These are phyloP conservation scores for Carassius gibelio DNA, from an alignment of 2,113 vertebrate genomes.

Conservation along the genomic window DNA sequence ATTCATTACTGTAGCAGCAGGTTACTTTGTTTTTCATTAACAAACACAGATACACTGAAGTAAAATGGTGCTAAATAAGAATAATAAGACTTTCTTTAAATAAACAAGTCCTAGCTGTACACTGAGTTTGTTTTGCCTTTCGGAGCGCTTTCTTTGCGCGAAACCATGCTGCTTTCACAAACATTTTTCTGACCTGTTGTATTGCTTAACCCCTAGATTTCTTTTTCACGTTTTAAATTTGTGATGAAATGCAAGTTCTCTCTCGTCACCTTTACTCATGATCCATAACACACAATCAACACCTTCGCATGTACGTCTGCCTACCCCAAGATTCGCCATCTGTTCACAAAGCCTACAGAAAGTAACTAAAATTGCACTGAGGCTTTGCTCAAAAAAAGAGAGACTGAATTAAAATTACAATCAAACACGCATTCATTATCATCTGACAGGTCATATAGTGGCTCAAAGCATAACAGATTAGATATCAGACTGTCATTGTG, in stretches of 20 bases:
- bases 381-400: background rate
- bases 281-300: slow-evolving; percentile 35
- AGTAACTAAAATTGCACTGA: background rate
- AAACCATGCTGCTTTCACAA: background rate
- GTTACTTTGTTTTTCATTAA: slow-evolving; percentile 9
- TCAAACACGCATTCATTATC: slow-evolving; percentile 4
- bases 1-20: slow-evolving; percentile 10
- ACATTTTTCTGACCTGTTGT: background rate
- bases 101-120: background rate
- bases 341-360: slow-evolving; percentile 8
- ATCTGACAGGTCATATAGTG: background rate
- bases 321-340: slow-evolving; percentile 2
- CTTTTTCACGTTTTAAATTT: slow-evolving; percentile 8
- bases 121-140: background rate
- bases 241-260: slow-evolving; percentile 3
- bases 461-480: background rate
- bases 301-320: background rate
- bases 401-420: background rate
- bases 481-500: background rate
- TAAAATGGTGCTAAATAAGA: slow-evolving; percentile 14
- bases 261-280: slow-evolving; percentile 14
- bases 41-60: background rate
- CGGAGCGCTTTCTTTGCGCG: background rate
- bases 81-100: background rate
- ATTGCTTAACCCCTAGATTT: background rate